These are phyloP conservation scores for Aegypius monachus DNA, from an alignment of 2,113 vertebrate species.

Conservation along the genomic window DNA sequence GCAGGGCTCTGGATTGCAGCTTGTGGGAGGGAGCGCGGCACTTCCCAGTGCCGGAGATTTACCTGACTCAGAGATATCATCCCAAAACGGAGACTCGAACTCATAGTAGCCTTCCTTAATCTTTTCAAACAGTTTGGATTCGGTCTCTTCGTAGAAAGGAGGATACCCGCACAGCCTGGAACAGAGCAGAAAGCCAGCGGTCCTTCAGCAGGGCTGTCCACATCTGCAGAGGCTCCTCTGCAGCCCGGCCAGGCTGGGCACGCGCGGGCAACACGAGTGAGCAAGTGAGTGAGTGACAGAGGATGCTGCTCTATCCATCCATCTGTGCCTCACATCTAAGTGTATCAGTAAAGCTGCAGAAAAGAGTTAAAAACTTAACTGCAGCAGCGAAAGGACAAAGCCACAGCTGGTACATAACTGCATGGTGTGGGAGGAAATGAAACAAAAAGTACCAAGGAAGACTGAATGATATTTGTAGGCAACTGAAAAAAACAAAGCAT, in stretches of 20 bases:
- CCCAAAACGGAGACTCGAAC: slow-evolving; percentile 94
- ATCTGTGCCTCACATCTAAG: neutral
- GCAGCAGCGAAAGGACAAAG: slow-evolving; percentile 2
- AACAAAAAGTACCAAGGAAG: neutral
- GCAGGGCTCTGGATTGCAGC: neutral
- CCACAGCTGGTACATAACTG: slow-evolving; percentile 24
- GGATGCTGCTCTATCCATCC: neutral
- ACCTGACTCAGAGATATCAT: slow-evolving; percentile 93
- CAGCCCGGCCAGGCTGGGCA: neutral
- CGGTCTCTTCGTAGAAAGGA: slow-evolving; percentile 92
- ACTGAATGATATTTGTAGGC: neutral
- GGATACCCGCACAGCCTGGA: slow-evolving; percentile 91
- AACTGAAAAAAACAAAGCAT: neutral
- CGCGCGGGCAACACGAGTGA: fast-evolving
- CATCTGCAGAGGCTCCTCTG: fast-evolving
- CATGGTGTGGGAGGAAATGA: neutral
- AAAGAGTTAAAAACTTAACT: neutral
- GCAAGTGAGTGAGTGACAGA: neutral
- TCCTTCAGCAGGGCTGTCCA: neutral
- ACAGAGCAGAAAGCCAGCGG: neutral
- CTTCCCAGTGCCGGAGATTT: neutral
- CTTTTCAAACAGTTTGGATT: slow-evolving; percentile 89
- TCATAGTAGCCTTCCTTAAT: slow-evolving; percentile 90
- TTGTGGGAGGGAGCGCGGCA: fast-evolving
- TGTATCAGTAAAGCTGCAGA: neutral